These are phyloP conservation scores for Recurvirostra avosetta DNA, from an alignment of 2,113 vertebrate genomes.

Conservation along the genomic window DNA sequence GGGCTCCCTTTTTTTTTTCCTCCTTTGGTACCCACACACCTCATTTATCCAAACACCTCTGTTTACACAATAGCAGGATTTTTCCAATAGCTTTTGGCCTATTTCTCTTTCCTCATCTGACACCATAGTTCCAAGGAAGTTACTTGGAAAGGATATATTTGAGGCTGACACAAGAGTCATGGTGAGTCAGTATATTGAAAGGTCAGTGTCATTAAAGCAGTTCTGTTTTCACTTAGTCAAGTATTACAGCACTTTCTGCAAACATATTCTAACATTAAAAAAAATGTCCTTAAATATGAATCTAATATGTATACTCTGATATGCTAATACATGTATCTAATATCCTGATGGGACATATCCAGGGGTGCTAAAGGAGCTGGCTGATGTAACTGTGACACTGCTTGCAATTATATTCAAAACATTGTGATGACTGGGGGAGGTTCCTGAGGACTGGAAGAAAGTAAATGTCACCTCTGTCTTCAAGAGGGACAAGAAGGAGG, in stretches of 20 bases:
- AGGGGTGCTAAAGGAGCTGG: neutral
- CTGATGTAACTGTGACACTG: neutral
- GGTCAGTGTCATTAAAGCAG: constrained; percentile 23
- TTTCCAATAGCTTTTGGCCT: constrained; percentile 26
- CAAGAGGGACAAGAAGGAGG: neutral
- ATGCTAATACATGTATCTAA: neutral
- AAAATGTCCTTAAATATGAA: neutral
- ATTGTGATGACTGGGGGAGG: neutral
- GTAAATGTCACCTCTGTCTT: neutral
- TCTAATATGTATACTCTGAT: neutral
- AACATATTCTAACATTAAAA: neutral
- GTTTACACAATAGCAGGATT: neutral
- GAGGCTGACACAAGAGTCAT: neutral
- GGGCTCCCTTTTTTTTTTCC: neutral
- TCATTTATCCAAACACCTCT: constrained; percentile 20
- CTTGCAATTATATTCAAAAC: neutral
- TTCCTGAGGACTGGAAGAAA: neutral
- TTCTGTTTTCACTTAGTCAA: constrained; percentile 44
- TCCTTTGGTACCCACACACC: neutral
- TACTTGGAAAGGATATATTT: neutral
- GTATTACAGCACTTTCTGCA: neutral
- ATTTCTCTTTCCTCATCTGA: constrained; percentile 12
- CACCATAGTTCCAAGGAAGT: constrained; percentile 17
- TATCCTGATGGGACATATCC: neutral
- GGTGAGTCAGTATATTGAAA: constrained; percentile 37